Conservation (phyloP, 2,888 invertebrate species). For the Andrena fulva region DNA sequence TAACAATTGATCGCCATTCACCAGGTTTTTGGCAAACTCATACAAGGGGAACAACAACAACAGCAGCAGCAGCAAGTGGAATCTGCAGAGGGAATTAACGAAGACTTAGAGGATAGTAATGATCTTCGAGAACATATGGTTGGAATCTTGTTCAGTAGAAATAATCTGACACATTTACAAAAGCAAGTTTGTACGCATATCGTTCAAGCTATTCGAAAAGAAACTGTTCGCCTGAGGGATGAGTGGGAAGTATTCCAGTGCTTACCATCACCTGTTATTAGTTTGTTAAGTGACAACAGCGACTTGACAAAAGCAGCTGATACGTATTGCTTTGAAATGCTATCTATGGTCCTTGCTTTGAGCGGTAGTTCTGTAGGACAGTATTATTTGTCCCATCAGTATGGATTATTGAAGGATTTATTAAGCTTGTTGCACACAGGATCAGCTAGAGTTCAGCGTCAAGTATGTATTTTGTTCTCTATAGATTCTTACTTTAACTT, state of each 20-base stretch:
- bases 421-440: constrained; percentile 96
- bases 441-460: constrained; percentile 97
- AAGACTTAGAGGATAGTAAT: constrained; percentile 85
- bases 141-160: constrained; percentile 97
- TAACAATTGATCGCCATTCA: constrained; percentile 33
- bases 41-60: constrained; percentile 89
- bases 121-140: constrained; percentile 98
- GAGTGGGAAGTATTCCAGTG: constrained; percentile 94
- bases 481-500: not conserved
- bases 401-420: constrained; percentile 93
- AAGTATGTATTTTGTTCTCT: constrained; percentile 86
- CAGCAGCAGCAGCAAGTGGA: constrained; percentile 83
- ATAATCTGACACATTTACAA: constrained; percentile 96
- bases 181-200: constrained; percentile 95
- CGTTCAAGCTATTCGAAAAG: constrained; percentile 95
- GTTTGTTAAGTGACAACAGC: constrained; percentile 83
- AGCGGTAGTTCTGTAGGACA: constrained; percentile 97
- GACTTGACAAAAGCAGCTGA: constrained; percentile 88
- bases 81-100: constrained; percentile 79
- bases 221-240: constrained; percentile 93
- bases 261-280: constrained; percentile 84
- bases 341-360: constrained; percentile 96
- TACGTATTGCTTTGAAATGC: constrained; percentile 99
- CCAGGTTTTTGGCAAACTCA: constrained; percentile 95
- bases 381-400: constrained; percentile 95